Evolutionary conservation across 2,888 invertebrate species (phyloP), one percentile per base, ranked within the genome.

Genomic region (Epinotia ramella): DNA sequence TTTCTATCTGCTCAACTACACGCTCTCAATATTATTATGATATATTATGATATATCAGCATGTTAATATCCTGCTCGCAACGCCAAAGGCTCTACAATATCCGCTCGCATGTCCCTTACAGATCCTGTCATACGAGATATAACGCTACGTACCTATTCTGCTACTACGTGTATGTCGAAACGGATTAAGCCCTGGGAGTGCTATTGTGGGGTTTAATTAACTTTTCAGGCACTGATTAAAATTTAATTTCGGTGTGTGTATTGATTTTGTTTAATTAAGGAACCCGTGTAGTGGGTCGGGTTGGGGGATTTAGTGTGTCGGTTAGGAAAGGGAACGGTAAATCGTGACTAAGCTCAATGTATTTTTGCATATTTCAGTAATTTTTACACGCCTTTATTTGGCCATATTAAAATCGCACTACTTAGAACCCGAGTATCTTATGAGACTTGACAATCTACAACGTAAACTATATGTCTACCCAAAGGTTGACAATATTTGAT

Each of bases 41-140:
- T 78, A 79, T 75, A 77, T 81, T 79, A 81, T 81, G 65, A 76
- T 72, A 67, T 79, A 79, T 80, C 81, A 81, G 81, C 81, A 81
- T 83, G 82, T 82, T 85, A 87, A 88, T 87, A 88, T 88, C 88
- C 88, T 83, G 81, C 73, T 78, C 78, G 79, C 74, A 80, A 79
- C 84, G 84, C 84, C 85, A 86, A 86, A 86, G 87, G 86, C 85
- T 83, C 80, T 83, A 86, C 83, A 87, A 88, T 88, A 88, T 88
- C 86, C 85, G 88, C 78, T 81, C 62, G 56, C 82, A 80, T 81
- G 83, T 84, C 82, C 84, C 83, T 81, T 80, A 78, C 78, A 76
- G 77, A 77, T 67, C 78, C 81, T 78, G 77, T 80, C 78, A 79
- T 79, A 78, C 69, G 56, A 74, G 63, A 57, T 59, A 65, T 20